Conservation (phyloP, 2,797 vertebrate species). For the Macrochelys suwanniensis region DNA sequence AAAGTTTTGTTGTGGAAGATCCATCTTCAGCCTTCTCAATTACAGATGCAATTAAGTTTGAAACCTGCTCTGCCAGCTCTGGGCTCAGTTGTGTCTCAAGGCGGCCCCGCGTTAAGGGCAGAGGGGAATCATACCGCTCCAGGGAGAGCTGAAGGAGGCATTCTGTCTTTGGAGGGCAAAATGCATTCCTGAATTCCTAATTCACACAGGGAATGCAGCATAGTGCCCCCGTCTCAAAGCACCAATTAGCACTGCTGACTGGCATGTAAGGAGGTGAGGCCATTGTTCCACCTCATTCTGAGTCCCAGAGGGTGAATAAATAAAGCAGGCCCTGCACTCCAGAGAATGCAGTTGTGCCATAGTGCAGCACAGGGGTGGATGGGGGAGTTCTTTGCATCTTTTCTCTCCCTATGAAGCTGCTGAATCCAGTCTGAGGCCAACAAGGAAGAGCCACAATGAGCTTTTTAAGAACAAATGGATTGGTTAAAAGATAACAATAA, state of each 20-base stretch:
- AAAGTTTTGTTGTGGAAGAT: slow-evolving; percentile 61
- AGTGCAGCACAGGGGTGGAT: not conserved
- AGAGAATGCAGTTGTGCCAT: not conserved
- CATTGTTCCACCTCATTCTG: no score
- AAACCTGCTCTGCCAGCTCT: not conserved
- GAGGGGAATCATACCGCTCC: not conserved
- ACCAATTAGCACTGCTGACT: not conserved
- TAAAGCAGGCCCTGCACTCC: not conserved
- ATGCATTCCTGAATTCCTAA: not conserved
- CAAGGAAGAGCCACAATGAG: not conserved
- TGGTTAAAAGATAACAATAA: not conserved
- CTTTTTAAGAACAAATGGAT: not conserved
- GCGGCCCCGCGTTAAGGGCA: not conserved
- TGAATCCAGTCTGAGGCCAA: not conserved
- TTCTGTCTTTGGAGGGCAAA: not conserved
- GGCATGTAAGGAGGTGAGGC: not conserved
- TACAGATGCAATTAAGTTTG: not conserved
- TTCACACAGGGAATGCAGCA: not conserved
- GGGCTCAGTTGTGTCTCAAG: not conserved
- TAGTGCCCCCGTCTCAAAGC: not conserved
- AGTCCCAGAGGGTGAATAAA: no score
- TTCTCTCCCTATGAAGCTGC: not conserved
- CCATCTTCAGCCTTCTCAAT: slow-evolving; percentile 34
- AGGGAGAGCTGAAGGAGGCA: not conserved
- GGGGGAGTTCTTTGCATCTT: not conserved